Conservation (phyloP, 2,888 invertebrate genomes). For the Odontocolon sp. region DNA sequence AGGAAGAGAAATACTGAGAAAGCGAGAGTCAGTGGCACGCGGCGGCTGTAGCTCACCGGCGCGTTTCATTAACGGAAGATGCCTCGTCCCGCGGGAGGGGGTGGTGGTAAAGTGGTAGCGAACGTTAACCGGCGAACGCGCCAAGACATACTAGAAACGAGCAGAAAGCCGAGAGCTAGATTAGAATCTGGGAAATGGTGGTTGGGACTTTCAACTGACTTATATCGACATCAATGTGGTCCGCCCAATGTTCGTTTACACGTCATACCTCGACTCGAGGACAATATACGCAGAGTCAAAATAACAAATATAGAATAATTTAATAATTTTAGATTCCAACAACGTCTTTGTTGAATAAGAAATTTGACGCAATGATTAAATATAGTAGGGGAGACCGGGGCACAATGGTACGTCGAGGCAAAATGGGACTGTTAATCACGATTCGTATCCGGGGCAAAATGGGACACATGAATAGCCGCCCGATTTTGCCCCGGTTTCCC, state of each 20-base stretch:
- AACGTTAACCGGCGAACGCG: slow-evolving; percentile 51
- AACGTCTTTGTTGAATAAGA: no score
- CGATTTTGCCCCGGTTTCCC: not conserved
- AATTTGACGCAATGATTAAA: no score
- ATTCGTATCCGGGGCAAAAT: no score
- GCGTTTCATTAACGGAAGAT: slow-evolving; percentile 81
- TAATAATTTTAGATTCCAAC: not conserved
- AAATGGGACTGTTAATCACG: no score
- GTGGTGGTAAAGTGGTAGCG: slow-evolving; percentile 24
- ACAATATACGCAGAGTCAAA: not conserved
- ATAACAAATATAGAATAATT: not conserved
- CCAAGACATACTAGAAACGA: slow-evolving; percentile 64
- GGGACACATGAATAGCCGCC: no score
- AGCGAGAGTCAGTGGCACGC: slow-evolving; percentile 75
- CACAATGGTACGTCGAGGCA: no score
- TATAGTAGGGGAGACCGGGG: no score
- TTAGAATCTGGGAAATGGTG: slow-evolving; percentile 77
- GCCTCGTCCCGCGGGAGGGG: slow-evolving; percentile 72
- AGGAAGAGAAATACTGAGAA: slow-evolving; percentile 58
- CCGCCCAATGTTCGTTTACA: slow-evolving; percentile 23
- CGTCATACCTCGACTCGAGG: slow-evolving; percentile 8
- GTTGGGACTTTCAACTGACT: slow-evolving; percentile 58
- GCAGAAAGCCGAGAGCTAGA: slow-evolving; percentile 70
- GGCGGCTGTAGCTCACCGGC: slow-evolving; percentile 79
- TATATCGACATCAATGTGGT: slow-evolving; percentile 40